Percentiles rank a stretch among this genome's conserved stretches.
These are phyloP conservation scores for Lasaia peninsularis DNA, from an alignment of 1,140 invertebrate genomes.

Conservation along the genomic window DNA sequence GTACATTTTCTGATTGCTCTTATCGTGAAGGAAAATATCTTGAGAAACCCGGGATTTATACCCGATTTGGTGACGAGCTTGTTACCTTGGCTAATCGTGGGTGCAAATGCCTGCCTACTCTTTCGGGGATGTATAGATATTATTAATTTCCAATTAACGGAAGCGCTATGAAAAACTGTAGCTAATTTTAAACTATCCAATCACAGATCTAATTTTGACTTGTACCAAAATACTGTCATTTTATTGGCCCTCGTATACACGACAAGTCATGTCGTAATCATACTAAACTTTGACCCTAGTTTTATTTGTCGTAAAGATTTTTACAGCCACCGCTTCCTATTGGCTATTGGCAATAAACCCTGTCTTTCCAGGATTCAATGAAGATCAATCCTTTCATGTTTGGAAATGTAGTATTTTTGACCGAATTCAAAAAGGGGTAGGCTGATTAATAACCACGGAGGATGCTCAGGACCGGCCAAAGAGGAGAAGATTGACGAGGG, in stretches of 20 bases:
- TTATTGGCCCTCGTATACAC: conserved; percentile 22
- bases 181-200: neutral
- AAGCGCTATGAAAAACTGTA: neutral
- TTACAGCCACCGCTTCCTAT: conserved; percentile 47
- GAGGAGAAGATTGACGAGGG: no score
- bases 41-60: no score
- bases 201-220: neutral
- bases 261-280: conserved; percentile 41
- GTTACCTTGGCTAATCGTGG: no score
- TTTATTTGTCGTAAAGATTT: conserved; percentile 61
- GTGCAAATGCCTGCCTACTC: no score
- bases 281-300: conserved; percentile 50
- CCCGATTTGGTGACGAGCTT: no score
- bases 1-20: no score
- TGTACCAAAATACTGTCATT: conserved; percentile 20
- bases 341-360: conserved; percentile 46
- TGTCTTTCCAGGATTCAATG: conserved; percentile 34
- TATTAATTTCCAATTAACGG: no score
- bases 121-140: no score
- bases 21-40: no score
- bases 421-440: no score
- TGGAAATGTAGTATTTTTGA: neutral
- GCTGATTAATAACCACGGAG: no score
- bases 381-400: neutral
- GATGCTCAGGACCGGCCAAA: no score